Evolutionary conservation across 2,888 invertebrate species (phyloP).

Genomic region (Falcaria lacertinaria): DNA sequence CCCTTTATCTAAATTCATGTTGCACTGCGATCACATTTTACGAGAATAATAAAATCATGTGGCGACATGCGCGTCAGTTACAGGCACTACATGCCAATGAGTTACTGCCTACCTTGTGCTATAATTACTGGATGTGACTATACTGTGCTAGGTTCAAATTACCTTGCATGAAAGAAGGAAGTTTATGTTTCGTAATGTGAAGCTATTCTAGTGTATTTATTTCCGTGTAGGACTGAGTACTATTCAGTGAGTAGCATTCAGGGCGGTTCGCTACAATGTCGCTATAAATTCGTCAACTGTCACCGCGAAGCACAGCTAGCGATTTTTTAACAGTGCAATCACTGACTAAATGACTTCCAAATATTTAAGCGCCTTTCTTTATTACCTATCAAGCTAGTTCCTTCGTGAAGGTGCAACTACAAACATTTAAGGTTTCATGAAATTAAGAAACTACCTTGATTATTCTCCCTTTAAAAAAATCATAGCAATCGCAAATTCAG

Average conservation of each 20-base stretch:
- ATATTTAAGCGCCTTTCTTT: slow-evolving; percentile 1
- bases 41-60: slow-evolving; percentile 52
- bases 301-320: slow-evolving; percentile 30
- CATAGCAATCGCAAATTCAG: too few species aligned
- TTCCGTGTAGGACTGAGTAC: slow-evolving; percentile 21
- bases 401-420: too few species aligned
- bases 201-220: slow-evolving; percentile 22
- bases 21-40: slow-evolving; percentile 45
- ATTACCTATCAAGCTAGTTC: too few species aligned
- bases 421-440: too few species aligned
- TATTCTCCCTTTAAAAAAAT: too few species aligned
- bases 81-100: slow-evolving; percentile 37
- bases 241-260: slow-evolving; percentile 33
- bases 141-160: slow-evolving; percentile 2
- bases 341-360: slow-evolving; percentile 42
- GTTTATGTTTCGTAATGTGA: slow-evolving; percentile 7
- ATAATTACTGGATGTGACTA: slow-evolving; percentile 25
- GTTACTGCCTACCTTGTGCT: slow-evolving; percentile 14
- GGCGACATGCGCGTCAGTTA: slow-evolving; percentile 40
- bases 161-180: slow-evolving; percentile 4
- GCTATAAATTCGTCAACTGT: slow-evolving; percentile 58
- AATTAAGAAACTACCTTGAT: too few species aligned
- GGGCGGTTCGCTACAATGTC: slow-evolving; percentile 17
- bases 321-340: slow-evolving; percentile 34
- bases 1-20: slow-evolving; percentile 34